Evolutionary conservation across 2,888 invertebrate species (phyloP).

Genomic region (Odontocolon sp.): DNA sequence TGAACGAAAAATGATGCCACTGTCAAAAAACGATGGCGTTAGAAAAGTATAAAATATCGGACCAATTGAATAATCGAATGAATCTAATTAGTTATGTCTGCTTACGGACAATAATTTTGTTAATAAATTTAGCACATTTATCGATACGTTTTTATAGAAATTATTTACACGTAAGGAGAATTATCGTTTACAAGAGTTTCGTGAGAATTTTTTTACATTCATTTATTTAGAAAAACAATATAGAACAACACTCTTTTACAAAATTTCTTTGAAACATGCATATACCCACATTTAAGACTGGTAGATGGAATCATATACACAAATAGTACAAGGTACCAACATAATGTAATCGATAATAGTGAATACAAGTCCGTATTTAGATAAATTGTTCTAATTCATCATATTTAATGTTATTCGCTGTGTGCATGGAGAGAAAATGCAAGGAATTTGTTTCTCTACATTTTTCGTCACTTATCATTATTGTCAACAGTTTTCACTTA

Average conservation of each 20-base stretch:
- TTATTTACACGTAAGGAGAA: conserved; percentile 51
- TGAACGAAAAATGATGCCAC: background rate
- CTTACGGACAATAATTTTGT: conserved; percentile 70
- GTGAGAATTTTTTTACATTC: conserved; percentile 19
- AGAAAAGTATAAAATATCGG: conserved; percentile 60
- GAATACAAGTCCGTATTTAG: conserved; percentile 14
- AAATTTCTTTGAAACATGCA: conserved; percentile 18
- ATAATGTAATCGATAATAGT: conserved; percentile 11
- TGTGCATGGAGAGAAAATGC: too few species aligned
- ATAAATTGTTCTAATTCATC: conserved; percentile 22
- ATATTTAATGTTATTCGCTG: too few species aligned
- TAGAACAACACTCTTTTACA: background rate
- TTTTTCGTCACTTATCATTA: too few species aligned
- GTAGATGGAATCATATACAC: conserved; percentile 48
- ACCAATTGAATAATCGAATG: conserved; percentile 65
- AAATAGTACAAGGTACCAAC: conserved; percentile 33
- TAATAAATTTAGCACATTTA: conserved; percentile 55
- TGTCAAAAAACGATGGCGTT: conserved; percentile 19
- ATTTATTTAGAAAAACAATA: conserved; percentile 15
- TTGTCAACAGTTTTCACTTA: too few species aligned
- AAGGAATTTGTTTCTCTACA: too few species aligned
- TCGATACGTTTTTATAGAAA: conserved; percentile 35
- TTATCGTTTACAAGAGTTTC: conserved; percentile 17
- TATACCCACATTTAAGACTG: conserved; percentile 52
- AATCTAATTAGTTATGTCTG: conserved; percentile 59